Evolutionary conservation across 2,113 vertebrate species (phyloP).

Genomic region (Ochotona curzoniae): DNA sequence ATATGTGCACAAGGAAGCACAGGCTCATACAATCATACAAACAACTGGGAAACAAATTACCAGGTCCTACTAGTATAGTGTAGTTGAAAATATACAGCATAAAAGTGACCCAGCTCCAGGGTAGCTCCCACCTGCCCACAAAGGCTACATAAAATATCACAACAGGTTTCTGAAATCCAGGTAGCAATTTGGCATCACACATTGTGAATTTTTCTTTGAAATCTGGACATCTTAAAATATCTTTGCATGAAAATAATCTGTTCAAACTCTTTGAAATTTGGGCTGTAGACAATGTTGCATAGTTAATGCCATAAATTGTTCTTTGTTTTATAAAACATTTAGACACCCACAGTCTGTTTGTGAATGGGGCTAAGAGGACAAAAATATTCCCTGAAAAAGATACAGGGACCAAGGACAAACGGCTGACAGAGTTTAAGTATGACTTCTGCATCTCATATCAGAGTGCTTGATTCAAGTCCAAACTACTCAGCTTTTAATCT

Average conservation of each 20-base stretch:
- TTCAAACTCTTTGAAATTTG: neutral
- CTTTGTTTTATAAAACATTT: neutral
- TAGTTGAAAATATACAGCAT: neutral
- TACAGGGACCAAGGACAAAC: too few relatives aligned
- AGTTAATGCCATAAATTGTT: neutral
- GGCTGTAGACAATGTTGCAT: neutral
- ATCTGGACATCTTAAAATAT: neutral
- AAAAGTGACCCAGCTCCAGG: neutral
- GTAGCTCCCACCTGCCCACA: neutral
- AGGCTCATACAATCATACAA: neutral
- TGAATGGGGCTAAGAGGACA: neutral
- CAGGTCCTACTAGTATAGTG: neutral
- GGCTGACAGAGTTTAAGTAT: too few relatives aligned
- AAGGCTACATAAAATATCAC: neutral
- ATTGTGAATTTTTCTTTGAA: too few relatives aligned
- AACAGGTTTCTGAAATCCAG: neutral
- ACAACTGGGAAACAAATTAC: neutral
- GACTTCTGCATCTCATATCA: too few relatives aligned
- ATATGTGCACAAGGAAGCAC: too few relatives aligned
- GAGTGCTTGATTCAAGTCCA: too few relatives aligned
- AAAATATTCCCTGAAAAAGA: slow-evolving; percentile 39
- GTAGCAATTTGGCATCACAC: too few relatives aligned
- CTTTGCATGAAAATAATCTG: too few relatives aligned
- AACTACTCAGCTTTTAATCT: too few relatives aligned
- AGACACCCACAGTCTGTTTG: neutral